phyloP scores from a whole-genome alignment of 2,888 invertebrate genomes.

The Biston stratarius region DNA sequence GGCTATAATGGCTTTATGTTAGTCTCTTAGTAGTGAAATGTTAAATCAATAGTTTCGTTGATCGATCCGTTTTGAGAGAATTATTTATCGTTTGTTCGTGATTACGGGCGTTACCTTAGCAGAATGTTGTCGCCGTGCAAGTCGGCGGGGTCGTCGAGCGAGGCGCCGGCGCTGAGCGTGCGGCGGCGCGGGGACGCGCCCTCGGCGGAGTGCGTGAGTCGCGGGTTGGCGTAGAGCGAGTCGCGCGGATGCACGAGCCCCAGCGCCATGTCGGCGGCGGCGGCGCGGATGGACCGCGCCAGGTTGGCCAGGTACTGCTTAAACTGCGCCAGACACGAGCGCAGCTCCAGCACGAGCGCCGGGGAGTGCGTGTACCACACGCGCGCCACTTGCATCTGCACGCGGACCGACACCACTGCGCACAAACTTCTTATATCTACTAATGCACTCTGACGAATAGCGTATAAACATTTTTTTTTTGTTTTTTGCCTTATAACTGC shows the following conservation, averaged over 20 bases:
- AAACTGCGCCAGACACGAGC: slow-evolving; percentile 96
- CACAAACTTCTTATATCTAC: background rate
- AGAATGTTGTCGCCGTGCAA: slow-evolving; percentile 67
- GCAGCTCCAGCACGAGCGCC: slow-evolving; percentile 93
- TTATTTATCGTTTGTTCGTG: background rate
- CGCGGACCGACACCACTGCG: slow-evolving; percentile 58
- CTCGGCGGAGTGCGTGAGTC: slow-evolving; percentile 79
- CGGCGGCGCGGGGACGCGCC: slow-evolving; percentile 78
- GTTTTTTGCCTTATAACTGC: no score
- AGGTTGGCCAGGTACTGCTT: slow-evolving; percentile 94
- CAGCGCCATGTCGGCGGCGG: slow-evolving; percentile 97
- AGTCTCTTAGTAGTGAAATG: no score
- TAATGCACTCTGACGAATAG: background rate
- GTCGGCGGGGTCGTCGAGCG: slow-evolving; percentile 81
- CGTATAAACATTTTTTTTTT: no score
- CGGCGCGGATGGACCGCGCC: slow-evolving; percentile 94
- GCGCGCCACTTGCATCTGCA: slow-evolving; percentile 91
- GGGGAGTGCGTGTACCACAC: slow-evolving; percentile 98
- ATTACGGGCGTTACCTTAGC: slow-evolving; percentile 58
- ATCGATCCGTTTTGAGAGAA: no score
- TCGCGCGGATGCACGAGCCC: slow-evolving; percentile 92
- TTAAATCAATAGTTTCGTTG: no score
- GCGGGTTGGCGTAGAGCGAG: slow-evolving; percentile 85
- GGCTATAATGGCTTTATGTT: no score
- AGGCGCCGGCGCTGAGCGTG: slow-evolving; percentile 70